Percentiles rank a stretch among this genome's conserved stretches.
phyloP scores from a whole-genome alignment of 1,140 invertebrate genomes.

The Zaprionus capensis region DNA sequence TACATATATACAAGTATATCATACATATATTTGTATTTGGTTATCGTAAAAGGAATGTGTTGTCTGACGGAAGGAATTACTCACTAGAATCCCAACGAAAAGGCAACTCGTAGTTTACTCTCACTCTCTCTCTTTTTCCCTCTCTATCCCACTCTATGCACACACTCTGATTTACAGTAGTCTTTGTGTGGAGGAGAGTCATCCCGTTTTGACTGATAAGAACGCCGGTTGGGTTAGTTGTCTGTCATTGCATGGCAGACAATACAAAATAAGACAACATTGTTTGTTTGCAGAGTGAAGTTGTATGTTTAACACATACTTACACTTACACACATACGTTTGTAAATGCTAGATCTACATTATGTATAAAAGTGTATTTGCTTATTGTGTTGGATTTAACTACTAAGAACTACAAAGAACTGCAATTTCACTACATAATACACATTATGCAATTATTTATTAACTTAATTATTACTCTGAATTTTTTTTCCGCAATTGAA shows the following conservation, averaged over 20 bases:
- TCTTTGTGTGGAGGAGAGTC: conserved; percentile 33
- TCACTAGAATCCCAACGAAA: neutral
- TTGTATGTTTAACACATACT: neutral
- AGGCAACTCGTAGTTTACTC: neutral
- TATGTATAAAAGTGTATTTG: too few species aligned
- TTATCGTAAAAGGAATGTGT: conserved; percentile 38
- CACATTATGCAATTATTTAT: too few species aligned
- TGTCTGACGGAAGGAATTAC: conserved; percentile 25
- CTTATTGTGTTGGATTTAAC: neutral
- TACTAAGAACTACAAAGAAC: too few species aligned
- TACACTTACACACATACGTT: neutral
- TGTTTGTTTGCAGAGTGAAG: conserved; percentile 20
- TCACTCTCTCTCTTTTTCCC: neutral
- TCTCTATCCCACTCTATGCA: conserved; percentile 1
- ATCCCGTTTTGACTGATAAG: conserved; percentile 58
- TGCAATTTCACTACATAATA: too few species aligned
- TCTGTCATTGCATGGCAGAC: conserved; percentile 19
- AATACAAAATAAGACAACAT: conserved; percentile 8
- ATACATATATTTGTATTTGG: conserved; percentile 28
- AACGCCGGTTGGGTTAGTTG: conserved; percentile 20
- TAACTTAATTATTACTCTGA: too few species aligned
- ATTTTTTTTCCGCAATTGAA: too few species aligned
- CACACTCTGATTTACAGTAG: conserved; percentile 15
- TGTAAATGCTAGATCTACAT: neutral
- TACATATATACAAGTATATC: too few species aligned